Percentiles rank a stretch among this genome's conserved stretches.
Conservation (phyloP, 2,113 vertebrate genomes). For the Zapus hudsonius region DNA sequence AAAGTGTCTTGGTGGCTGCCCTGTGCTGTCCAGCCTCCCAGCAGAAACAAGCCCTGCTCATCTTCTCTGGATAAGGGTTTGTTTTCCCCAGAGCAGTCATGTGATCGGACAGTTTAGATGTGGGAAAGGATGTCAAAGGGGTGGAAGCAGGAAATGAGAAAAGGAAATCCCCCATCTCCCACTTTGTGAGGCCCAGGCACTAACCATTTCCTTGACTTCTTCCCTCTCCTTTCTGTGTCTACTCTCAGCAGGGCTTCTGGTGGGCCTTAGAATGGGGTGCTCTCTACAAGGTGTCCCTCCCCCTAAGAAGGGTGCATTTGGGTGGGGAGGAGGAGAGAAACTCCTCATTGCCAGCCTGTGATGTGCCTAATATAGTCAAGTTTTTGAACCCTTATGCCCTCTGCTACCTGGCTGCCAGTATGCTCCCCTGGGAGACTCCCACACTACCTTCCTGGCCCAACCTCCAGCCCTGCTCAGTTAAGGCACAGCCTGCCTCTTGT, state of each 20-base stretch:
- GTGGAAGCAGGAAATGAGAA: background rate
- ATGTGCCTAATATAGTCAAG: background rate
- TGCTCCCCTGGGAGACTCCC: background rate
- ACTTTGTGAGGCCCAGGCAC: background rate
- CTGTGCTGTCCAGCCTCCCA: background rate
- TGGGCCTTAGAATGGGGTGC: background rate
- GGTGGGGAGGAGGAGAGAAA: background rate
- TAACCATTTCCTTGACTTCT: background rate
- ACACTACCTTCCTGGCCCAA: background rate
- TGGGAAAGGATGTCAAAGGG: background rate
- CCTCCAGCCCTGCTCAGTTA: background rate
- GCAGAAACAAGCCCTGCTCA: background rate
- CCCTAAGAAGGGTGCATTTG: background rate
- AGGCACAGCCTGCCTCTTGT: background rate
- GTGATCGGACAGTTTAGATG: background rate
- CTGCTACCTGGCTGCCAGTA: background rate
- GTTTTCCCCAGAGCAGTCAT: background rate
- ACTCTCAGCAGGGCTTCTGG: background rate
- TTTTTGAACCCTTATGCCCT: background rate
- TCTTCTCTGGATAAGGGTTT: background rate
- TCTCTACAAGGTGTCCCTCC: background rate
- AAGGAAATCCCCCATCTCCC: background rate
- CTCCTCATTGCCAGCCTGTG: background rate
- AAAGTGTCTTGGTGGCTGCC: background rate
- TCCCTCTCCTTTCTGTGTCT: background rate